Evolutionary conservation across 2,888 invertebrate species (phyloP), one percentile per base, ranked within the genome.

Genomic region (Drosophila prolongata): DNA sequence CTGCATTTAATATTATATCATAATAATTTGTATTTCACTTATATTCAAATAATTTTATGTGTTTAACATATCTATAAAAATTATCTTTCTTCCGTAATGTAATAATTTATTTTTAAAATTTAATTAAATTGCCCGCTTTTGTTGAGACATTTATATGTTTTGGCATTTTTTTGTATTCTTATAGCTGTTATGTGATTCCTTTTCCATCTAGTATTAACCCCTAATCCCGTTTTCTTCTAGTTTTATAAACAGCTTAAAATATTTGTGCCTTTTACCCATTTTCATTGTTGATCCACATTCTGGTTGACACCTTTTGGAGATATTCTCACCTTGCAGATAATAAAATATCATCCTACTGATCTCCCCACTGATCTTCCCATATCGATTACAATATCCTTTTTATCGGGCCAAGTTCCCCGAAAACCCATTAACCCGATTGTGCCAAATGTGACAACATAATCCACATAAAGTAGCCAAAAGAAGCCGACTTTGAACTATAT

Each of bases 391-490:
- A 46, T 43, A 54, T 71, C 34, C 44, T 14, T 61, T 52, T 30
- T 46, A 37, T 40, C 24, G 10, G 11, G 44, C 43, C 43, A 35
- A 47, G 58, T 70, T 53, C 58, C 34, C 16, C 9, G 44, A 58
- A 46, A 58, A 57, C 40, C 35, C 38, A 37, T 59, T 62, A 57
- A 53, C 30, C 38, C 60, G 40, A 60, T 60, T 42, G 55, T 68
- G 47, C 57, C 67, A 68, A 50, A 72, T 40, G 42, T 76, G 75
- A 68, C 72, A 79, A 47, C 49, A 46, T 65, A 73, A 80, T 79
- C 68, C 62, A 43, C 44, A 40, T 40, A 46, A 52, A 57, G 30
- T 53, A 37, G 55, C 44, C 58, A 16, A 46, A 35, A 43, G 53
- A 24, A 19, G 49, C 52, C 37, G 38, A n/a, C 8, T 19, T 64